These are phyloP conservation scores for Ciona savignyi DNA, from an alignment of 23 tunicate genomes.

Conservation along the genomic window DNA sequence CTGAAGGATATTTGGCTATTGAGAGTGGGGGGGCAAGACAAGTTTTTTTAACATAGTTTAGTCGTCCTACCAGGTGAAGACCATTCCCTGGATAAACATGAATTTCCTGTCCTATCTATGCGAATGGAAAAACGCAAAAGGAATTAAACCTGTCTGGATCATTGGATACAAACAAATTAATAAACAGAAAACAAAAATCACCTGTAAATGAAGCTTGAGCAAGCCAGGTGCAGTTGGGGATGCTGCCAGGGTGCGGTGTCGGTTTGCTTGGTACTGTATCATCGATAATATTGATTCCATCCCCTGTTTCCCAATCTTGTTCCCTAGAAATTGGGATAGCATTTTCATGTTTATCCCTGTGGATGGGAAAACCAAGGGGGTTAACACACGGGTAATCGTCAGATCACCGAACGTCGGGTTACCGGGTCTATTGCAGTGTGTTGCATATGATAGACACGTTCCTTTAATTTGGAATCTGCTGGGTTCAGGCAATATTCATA, in stretches of 20 bases:
- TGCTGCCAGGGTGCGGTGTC: slow-evolving; percentile 20
- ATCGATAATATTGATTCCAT: slow-evolving; percentile 33
- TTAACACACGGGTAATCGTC: not conserved
- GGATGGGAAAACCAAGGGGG: not conserved
- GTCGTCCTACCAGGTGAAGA: no score
- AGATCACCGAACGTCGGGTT: not conserved
- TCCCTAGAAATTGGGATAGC: slow-evolving; percentile 17
- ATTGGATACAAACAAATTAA: no score
- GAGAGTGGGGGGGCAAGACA: no score
- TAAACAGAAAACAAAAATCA: not conserved
- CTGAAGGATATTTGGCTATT: no score
- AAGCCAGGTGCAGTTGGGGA: slow-evolving; percentile 60
- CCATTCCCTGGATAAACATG: not conserved
- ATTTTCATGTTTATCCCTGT: not conserved
- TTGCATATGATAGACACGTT: no score
- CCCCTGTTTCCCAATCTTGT: slow-evolving; percentile 45
- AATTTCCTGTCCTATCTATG: not conserved
- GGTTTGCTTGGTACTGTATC: slow-evolving; percentile 47
- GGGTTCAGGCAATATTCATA: no score
- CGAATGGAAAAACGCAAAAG: not conserved
- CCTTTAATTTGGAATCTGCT: no score
- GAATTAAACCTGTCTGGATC: no score
- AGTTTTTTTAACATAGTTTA: no score
- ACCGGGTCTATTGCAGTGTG: not conserved
- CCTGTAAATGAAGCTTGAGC: slow-evolving; percentile 46